Percentiles rank a stretch among this genome's conserved stretches.
Conservation (phyloP, 1,140 invertebrate genomes). For the Drosophila kikkawai region DNA sequence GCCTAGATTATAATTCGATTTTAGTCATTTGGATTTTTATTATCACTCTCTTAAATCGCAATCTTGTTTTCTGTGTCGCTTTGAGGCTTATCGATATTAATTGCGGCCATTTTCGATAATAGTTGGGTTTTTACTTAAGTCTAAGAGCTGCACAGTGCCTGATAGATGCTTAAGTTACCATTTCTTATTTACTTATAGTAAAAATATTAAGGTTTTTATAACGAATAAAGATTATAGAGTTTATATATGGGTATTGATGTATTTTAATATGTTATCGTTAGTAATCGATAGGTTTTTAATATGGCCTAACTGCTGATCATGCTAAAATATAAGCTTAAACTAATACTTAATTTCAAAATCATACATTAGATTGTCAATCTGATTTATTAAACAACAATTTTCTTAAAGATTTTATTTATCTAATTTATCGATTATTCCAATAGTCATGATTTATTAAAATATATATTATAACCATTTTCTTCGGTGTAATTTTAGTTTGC, state of each 20-base stretch:
- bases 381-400: too few relatives aligned
- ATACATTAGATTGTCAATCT: too few relatives aligned
- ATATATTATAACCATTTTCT: neutral
- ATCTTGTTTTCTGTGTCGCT: neutral
- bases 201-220: neutral
- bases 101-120: neutral
- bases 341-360: too few relatives aligned
- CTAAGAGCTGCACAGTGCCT: neutral
- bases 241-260: too few relatives aligned
- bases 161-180: neutral
- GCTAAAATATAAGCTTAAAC: neutral
- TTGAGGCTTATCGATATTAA: conserved; percentile 50
- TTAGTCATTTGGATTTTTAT: neutral
- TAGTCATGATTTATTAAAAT: neutral
- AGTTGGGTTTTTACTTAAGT: neutral
- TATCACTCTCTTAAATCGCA: neutral
- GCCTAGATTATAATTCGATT: conserved; percentile 18
- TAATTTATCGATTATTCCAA: neutral
- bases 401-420: too few relatives aligned
- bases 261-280: too few relatives aligned
- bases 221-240: neutral
- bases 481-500: neutral
- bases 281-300: too few relatives aligned
- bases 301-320: too few relatives aligned
- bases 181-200: neutral